Evolutionary conservation across 2,113 vertebrate genomes (phyloP), one percentile per base, ranked within the genome.

Genomic region (Pseudorhombus dupliciocellatus): DNA sequence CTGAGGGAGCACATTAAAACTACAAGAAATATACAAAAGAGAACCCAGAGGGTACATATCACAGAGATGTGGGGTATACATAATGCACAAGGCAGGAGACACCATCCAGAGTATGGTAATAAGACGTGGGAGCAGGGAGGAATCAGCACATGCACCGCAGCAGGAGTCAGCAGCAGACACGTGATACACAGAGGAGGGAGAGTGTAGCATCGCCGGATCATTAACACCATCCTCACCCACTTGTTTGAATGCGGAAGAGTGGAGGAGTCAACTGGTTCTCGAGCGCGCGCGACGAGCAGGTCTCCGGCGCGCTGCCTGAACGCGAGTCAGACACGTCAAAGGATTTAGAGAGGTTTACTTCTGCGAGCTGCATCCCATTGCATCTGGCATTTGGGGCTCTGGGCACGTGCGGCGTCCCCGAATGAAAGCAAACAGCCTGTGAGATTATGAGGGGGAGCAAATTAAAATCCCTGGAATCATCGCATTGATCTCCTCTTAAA

Each of bases 71-170:
- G 59, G 37, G 44, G 59, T 73, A 89, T 90, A 87, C 71, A 89
- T 89, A 75, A 89, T 86, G 79, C 84, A 87, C 81, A 85, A 86
- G 77, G 75, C 78, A 57, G 54, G 57, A 73, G 75, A 80, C 70
- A 54, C 69, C 65, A 67, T 81, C 61, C 59, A 52, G 66, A 64
- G 79, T 74, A 84, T 87, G 81, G 54, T 81, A 88, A 87, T 88
- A 55, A 82, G 84, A 76, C 46, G 67, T 65, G 56, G 70, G 66
- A 59, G 61, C 16, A 31, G 30, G 59, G 31, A 64, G 25, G 55
- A 48, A 80, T 58, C 63, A 21, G 71, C 64, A 56, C 71, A 62
- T 64, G 42, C 71, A 72, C 69, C 66, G 51, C 37, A 48, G 70
- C 25, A 21, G 50, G 69, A 60, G 52, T 73, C 62, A 66, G 55